phyloP scores from a whole-genome alignment of 2,797 vertebrate genomes.

The Myripristis murdjan region DNA sequence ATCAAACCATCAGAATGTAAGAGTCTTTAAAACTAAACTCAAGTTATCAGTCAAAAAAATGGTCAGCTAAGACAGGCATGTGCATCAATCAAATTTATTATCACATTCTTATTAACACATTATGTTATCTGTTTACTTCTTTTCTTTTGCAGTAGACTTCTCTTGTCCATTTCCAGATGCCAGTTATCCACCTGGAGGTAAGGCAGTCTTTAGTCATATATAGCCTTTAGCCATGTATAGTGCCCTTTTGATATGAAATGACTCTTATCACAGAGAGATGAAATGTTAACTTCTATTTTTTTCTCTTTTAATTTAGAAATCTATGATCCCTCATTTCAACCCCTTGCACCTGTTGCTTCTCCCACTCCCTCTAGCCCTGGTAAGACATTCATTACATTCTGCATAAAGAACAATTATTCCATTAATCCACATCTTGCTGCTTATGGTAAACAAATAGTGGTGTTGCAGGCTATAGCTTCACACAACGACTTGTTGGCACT shows the following conservation, averaged over 20 bases:
- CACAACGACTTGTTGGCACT: background rate
- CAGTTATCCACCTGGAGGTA: slow-evolving; percentile 80
- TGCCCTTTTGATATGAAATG: background rate
- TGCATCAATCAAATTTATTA: background rate
- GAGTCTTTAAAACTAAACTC: slow-evolving; percentile 13
- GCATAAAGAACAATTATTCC: background rate
- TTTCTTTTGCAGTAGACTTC: slow-evolving; percentile 72
- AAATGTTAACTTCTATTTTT: background rate
- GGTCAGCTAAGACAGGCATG: background rate
- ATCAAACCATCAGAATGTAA: slow-evolving; percentile 77
- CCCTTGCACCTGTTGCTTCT: slow-evolving; percentile 63
- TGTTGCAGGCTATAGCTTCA: background rate
- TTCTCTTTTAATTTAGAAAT: slow-evolving; percentile 70
- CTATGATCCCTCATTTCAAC: slow-evolving; percentile 70
- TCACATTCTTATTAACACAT: background rate
- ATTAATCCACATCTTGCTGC: background rate
- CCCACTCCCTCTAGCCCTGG: slow-evolving; percentile 79
- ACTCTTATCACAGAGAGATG: background rate
- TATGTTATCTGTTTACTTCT: background rate
- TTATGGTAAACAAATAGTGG: background rate
- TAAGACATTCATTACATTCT: slow-evolving; percentile 49
- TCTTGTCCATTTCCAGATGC: slow-evolving; percentile 81
- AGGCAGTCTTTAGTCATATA: background rate
- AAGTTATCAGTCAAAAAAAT: background rate
- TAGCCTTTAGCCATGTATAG: background rate